These are phyloP conservation scores for Chrysina gloriosa DNA, from an alignment of 2,888 invertebrate genomes.

Conservation along the genomic window DNA sequence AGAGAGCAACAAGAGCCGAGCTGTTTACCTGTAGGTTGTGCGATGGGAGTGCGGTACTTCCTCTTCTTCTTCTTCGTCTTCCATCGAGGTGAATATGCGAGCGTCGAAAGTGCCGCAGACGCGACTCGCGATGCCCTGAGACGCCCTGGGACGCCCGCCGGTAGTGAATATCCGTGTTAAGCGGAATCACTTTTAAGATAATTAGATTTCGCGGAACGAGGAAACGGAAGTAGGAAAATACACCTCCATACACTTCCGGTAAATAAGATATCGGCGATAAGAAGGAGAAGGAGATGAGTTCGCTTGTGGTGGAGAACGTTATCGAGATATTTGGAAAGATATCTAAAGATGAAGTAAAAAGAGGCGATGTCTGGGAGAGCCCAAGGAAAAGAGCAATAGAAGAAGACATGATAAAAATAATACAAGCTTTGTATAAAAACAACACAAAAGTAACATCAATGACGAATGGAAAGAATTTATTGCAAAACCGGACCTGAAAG, in stretches of 20 bases:
- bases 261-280: conserved; percentile 28
- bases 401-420: too few species aligned
- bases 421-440: too few species aligned
- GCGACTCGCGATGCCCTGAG: too few species aligned
- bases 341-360: neutral
- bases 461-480: too few species aligned
- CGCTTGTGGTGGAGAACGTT: neutral
- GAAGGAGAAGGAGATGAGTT: neutral
- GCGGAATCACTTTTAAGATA: conserved; percentile 33
- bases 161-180: conserved; percentile 26
- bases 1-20: conserved; percentile 39
- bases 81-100: neutral
- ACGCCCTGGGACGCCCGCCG: neutral
- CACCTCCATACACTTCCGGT: conserved; percentile 19
- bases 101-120: too few species aligned
- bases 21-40: conserved; percentile 29
- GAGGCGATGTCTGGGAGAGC: too few species aligned
- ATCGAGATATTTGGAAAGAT: neutral
- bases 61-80: too few species aligned
- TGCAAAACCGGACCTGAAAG: too few species aligned
- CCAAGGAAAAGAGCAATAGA: too few species aligned
- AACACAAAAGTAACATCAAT: too few species aligned
- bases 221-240: conserved; percentile 18
- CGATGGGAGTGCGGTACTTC: neutral
- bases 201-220: conserved; percentile 23